These are phyloP conservation scores for Paradisaea rubra DNA, from an alignment of 2,113 vertebrate species.

Conservation along the genomic window DNA sequence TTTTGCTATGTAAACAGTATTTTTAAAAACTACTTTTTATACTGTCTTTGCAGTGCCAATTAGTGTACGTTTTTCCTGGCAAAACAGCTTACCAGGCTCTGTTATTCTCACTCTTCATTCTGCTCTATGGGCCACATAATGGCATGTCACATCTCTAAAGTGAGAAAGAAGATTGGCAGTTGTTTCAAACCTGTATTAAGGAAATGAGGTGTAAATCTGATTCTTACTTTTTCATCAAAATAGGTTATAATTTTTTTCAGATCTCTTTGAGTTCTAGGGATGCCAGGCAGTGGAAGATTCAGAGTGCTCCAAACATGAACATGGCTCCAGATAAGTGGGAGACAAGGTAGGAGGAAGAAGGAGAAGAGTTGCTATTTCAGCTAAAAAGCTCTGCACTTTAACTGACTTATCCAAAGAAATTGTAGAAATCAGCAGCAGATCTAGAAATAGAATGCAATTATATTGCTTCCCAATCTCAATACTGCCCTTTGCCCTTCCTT, in stretches of 20 bases:
- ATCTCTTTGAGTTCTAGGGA: background rate
- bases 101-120: background rate
- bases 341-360: background rate
- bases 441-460: background rate
- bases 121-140: background rate
- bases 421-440: background rate
- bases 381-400: background rate
- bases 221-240: background rate
- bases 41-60: background rate
- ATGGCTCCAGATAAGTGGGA: background rate
- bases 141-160: background rate
- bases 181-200: background rate
- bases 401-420: background rate
- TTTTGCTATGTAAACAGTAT: background rate
- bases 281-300: background rate
- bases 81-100: background rate
- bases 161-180: background rate
- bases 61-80: background rate
- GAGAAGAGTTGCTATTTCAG: background rate
- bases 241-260: background rate
- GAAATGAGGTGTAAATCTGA: background rate
- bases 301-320: background rate
- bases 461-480: background rate
- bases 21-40: background rate
- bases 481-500: background rate